A percentile compares a stretch with the other conserved stretches of the same genome.
Evolutionary conservation across 2,888 invertebrate genomes (phyloP).

Genomic region (Tinea semifulvella): DNA sequence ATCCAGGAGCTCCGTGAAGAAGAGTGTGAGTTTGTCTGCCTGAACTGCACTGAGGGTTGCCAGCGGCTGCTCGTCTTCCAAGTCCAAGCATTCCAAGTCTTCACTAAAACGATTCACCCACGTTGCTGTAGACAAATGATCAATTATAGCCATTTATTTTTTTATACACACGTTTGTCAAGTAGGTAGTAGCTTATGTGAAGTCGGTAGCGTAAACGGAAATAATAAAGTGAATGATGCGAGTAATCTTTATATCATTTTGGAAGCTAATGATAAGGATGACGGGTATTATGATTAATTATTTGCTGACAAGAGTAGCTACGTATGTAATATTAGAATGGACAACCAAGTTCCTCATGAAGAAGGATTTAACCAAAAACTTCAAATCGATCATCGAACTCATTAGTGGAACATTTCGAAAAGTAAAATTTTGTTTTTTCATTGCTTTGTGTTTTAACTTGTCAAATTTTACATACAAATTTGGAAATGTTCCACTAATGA

Average conservation of each 20-base stretch:
- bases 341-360: too few relatives aligned
- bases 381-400: too few relatives aligned
- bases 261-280: background rate
- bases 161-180: background rate
- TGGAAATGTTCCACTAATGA: too few relatives aligned
- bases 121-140: conserved; percentile 63
- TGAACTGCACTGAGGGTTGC: conserved; percentile 69
- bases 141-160: conserved; percentile 9
- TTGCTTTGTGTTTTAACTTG: too few relatives aligned
- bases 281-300: background rate
- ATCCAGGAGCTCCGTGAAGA: conserved; percentile 75
- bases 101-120: conserved; percentile 79
- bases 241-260: conserved; percentile 2
- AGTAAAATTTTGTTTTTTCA: too few relatives aligned
- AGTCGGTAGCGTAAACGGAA: conserved; percentile 7
- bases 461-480: too few relatives aligned
- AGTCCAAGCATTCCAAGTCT: conserved; percentile 66
- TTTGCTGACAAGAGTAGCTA: too few relatives aligned
- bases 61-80: conserved; percentile 59
- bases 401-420: too few relatives aligned
- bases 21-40: conserved; percentile 74
- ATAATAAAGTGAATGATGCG: background rate
- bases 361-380: too few relatives aligned
- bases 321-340: too few relatives aligned
- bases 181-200: background rate